A percentile compares a stretch with the other conserved stretches of the same genome.
These are phyloP conservation scores for Dascillus cervinus DNA, from an alignment of 2,888 invertebrate species.

Conservation along the genomic window DNA sequence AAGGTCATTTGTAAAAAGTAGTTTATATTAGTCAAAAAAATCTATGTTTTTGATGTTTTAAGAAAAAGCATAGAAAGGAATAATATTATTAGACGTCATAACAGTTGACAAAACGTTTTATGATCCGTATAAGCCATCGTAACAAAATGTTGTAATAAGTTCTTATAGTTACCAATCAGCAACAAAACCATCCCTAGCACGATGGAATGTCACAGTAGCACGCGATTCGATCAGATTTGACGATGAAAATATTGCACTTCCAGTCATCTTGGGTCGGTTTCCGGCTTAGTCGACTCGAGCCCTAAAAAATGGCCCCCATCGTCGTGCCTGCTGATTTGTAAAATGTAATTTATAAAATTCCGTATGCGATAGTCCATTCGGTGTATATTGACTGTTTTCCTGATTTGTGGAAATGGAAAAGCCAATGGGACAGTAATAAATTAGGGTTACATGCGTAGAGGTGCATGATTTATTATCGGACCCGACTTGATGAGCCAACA, in stretches of 20 bases:
- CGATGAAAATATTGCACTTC: constrained; percentile 21
- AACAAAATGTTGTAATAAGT: no score
- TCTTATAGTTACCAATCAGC: no score
- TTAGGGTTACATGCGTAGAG: constrained; percentile 12
- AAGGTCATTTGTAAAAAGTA: no score
- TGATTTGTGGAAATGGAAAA: constrained; percentile 20
- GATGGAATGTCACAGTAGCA: constrained; percentile 18
- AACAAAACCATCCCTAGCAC: constrained; percentile 14
- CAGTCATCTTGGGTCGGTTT: constrained; percentile 19
- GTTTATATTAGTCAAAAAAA: no score
- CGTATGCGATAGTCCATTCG: constrained; percentile 22
- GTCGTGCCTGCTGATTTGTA: constrained; percentile 19
- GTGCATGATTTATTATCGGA: constrained; percentile 16
- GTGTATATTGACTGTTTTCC: constrained; percentile 21
- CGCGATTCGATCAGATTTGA: constrained; percentile 18
- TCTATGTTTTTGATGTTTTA: no score
- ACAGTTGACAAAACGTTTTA: no score
- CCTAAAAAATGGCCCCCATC: constrained; percentile 17
- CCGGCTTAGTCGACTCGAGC: constrained; percentile 18
- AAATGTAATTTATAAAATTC: constrained; percentile 23
- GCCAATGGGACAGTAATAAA: constrained; percentile 15
- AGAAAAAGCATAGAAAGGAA: no score
- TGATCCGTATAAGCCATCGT: no score
- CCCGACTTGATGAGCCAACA: no score
- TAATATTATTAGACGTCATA: no score